Evolutionary conservation across 1,140 invertebrate species (phyloP).

Genomic region (Zaprionus capensis): DNA sequence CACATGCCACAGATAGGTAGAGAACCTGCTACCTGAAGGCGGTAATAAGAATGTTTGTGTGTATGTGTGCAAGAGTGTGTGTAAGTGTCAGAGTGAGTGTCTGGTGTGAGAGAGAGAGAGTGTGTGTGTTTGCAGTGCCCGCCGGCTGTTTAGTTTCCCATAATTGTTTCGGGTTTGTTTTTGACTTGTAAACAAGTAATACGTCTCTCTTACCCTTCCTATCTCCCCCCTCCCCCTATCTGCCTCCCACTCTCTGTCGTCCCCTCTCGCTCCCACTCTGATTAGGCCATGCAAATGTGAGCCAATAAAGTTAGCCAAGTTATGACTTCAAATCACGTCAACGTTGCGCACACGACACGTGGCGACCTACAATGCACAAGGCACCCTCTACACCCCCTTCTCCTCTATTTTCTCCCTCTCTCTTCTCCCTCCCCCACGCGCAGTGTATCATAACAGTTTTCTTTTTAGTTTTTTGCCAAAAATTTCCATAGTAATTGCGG

Average conservation of each 20-base stretch:
- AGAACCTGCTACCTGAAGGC: constrained; percentile 40
- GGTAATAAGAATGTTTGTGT: not conserved
- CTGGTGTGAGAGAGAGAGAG: too few species aligned
- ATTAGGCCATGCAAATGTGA: constrained; percentile 61
- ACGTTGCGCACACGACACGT: constrained; percentile 49
- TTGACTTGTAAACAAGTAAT: constrained; percentile 66
- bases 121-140: not conserved
- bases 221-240: not conserved
- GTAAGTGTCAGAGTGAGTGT: not conserved
- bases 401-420: constrained; percentile 18
- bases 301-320: constrained; percentile 71
- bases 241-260: not conserved
- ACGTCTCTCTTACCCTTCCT: not conserved
- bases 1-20: constrained; percentile 37
- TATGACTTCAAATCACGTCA: constrained; percentile 74
- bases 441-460: constrained; percentile 33
- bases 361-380: constrained; percentile 52
- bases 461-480: constrained; percentile 39
- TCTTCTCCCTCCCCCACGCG: constrained; percentile 12
- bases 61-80: not conserved
- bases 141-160: constrained; percentile 46
- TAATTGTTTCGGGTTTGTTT: constrained; percentile 66
- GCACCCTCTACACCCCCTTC: constrained; percentile 7
- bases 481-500: constrained; percentile 68
- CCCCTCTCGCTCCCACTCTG: constrained; percentile 11